A percentile compares a stretch with the other conserved stretches of the same genome.
Evolutionary conservation across 2,888 invertebrate genomes (phyloP).

Genomic region (Drosophila recens): DNA sequence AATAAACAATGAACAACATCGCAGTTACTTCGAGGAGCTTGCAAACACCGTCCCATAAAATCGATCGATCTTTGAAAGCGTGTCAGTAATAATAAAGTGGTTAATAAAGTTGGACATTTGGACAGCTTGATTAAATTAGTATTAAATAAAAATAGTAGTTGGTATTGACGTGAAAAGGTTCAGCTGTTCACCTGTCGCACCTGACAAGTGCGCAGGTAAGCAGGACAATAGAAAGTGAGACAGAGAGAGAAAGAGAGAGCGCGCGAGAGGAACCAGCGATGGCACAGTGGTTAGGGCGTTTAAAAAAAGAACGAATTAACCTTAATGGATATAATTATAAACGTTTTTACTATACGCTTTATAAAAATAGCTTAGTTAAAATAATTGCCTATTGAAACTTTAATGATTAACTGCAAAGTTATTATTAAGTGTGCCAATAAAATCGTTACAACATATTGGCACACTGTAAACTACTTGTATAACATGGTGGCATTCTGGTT

Average conservation of each 20-base stretch:
- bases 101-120: constrained; percentile 44
- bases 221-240: constrained; percentile 42
- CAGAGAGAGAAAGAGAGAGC: constrained; percentile 2
- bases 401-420: not conserved
- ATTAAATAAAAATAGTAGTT: constrained; percentile 25
- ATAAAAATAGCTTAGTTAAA: not conserved
- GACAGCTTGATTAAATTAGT: constrained; percentile 49
- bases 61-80: constrained; percentile 67
- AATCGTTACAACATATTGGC: constrained; percentile 17
- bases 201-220: constrained; percentile 31
- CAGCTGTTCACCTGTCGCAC: constrained; percentile 57
- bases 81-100: constrained; percentile 58
- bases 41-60: constrained; percentile 31
- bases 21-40: not conserved
- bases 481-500: constrained; percentile 21
- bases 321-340: not conserved
- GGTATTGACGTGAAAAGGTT: constrained; percentile 56
- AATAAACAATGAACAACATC: constrained; percentile 30
- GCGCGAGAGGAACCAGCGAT: no score
- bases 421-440: not conserved
- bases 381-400: not conserved
- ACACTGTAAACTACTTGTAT: constrained; percentile 29
- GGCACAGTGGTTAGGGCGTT: constrained; percentile 38
- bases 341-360: no score
- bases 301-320: not conserved